Base-by-base conservation (phyloP, 1,140 invertebrate genomes). In the Colletes gigas region DNA sequence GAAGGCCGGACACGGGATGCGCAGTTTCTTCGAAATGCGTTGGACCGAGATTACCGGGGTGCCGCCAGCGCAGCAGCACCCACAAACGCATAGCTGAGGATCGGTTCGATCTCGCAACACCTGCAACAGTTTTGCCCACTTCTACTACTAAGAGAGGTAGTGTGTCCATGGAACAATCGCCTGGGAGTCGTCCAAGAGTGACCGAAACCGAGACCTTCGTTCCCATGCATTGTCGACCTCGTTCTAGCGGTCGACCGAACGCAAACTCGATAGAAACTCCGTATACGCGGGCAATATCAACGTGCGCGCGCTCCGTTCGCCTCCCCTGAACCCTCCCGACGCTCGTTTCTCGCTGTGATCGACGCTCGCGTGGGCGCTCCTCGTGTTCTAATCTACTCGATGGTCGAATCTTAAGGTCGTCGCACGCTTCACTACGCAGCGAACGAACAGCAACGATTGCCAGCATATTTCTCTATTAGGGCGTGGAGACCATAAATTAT, bases 1-100 rank as follows among this genome's bases (percentile, higher is more conserved):
- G 3, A 97, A 98, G 90, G 98, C 98, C 9, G 98, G 98, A 8
- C 98, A 99, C 91, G 96, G 95, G 83, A 97, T 99, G 96, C 93
- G 98, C 70, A 95, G 96, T 90, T 98, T 98, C 94, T 99, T 99
- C 93, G 97, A 99, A 92, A 95, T 95, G 54, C 95, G 97, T 54
- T 98, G 98, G 97, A 95, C 95, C 70, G 96, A 97, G 88, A 93
- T 93, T 81, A 93, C 92, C 21, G 93, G 93, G 82, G 82, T 88
- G 30, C 90, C 91, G 60, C 90, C 90, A 17, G 86, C 86, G 57
- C 91, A 50, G 8, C 50, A 50, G 50, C 50, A 88, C 52, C 90
- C 92, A 19, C 91, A 90, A 81, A 88, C 90, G 73, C 92, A 93
- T 88, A 93, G 93, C 92, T 93, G 92, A 93, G 93, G 93, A 74